phyloP scores from a whole-genome alignment of 2,888 invertebrate genomes.

The Boloria euphrosyne region DNA sequence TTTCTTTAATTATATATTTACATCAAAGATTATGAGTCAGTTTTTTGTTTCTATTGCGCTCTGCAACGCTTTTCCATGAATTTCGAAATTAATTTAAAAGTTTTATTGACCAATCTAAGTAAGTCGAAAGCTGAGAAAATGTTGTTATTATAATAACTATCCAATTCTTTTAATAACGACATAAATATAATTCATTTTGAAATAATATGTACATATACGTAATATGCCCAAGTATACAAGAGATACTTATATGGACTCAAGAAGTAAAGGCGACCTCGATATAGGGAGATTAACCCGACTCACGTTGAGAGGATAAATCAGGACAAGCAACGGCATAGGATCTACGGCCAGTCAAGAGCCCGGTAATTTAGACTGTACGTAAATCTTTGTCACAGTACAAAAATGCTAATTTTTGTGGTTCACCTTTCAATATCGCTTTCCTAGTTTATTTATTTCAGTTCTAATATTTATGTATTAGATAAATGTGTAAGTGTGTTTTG shows the following conservation, averaged over 20 bases:
- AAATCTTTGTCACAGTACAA: constrained; percentile 1
- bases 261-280: constrained; percentile 19
- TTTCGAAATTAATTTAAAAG: too few relatives aligned
- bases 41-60: too few relatives aligned
- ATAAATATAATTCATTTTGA: background rate
- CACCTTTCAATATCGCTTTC: too few relatives aligned
- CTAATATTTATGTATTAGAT: too few relatives aligned
- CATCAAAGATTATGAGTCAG: too few relatives aligned
- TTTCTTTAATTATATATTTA: too few relatives aligned
- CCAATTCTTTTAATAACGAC: background rate
- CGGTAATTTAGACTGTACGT: constrained; percentile 3
- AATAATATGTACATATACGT: background rate
- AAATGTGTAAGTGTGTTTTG: too few relatives aligned
- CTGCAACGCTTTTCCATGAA: too few relatives aligned
- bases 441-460: too few relatives aligned
- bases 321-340: constrained; percentile 24
- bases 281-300: constrained; percentile 23
- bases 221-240: background rate
- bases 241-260: constrained; percentile 11
- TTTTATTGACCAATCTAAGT: too few relatives aligned
- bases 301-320: constrained; percentile 27
- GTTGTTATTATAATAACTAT: background rate
- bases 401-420: too few relatives aligned
- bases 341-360: constrained; percentile 25
- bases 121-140: too few relatives aligned